A percentile compares a stretch with the other conserved stretches of the same genome.
Evolutionary conservation across 2,888 invertebrate species (phyloP).

Genomic region (Drosophila planitibia): DNA sequence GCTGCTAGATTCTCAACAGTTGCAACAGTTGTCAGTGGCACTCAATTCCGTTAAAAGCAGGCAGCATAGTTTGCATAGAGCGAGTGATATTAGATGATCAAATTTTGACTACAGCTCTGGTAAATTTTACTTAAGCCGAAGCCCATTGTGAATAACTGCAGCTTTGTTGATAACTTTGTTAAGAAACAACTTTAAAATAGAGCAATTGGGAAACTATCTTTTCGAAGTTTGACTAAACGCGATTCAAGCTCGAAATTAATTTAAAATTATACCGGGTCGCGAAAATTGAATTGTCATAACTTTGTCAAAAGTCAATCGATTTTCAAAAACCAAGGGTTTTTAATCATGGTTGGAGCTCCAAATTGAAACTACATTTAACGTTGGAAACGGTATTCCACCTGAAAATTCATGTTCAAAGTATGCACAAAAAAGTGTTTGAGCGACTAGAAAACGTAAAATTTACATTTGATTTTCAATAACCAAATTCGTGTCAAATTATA

Average conservation of each 20-base stretch:
- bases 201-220: not conserved
- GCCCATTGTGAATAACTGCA: not conserved
- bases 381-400: not conserved
- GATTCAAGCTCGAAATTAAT: not conserved
- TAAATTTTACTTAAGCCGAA: not conserved
- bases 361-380: no score
- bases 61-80: not conserved
- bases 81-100: not conserved
- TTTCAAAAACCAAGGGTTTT: no score
- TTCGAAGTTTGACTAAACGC: not conserved
- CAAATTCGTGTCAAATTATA: not conserved
- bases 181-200: accelerated
- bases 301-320: no score
- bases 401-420: not conserved
- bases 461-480: not conserved
- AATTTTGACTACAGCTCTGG: not conserved
- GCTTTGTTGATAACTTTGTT: not conserved
- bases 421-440: not conserved
- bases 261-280: not conserved
- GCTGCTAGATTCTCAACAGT: not conserved
- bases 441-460: not conserved
- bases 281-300: not conserved
- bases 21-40: not conserved
- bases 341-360: no score
- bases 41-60: not conserved